These are phyloP conservation scores for Theocolax elegans DNA, from an alignment of 1,140 invertebrate genomes.

Conservation along the genomic window DNA sequence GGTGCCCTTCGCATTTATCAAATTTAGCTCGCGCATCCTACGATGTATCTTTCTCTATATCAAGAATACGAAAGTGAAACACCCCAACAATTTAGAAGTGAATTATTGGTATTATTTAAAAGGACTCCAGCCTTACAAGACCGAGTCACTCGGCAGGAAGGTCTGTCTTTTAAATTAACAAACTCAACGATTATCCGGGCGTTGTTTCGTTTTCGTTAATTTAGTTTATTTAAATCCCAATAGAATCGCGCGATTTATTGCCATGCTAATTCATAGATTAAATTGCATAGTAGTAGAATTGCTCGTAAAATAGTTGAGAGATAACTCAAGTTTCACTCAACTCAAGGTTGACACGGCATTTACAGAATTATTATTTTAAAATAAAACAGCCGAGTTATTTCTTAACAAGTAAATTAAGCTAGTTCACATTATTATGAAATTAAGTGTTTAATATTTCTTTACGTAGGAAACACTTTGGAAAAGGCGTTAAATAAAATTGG, in stretches of 20 bases:
- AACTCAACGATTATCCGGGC: neutral
- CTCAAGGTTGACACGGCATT: neutral
- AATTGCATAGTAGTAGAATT: too few species aligned
- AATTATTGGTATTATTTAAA: slow-evolving; percentile 58
- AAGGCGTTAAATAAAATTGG: slow-evolving; percentile 88
- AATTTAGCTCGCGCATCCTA: slow-evolving; percentile 2
- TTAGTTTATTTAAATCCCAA: too few species aligned
- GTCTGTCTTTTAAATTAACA: slow-evolving; percentile 34
- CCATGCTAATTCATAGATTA: too few species aligned
- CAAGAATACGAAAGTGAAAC: slow-evolving; percentile 58
- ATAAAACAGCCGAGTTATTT: neutral
- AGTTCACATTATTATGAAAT: neutral
- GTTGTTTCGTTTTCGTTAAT: too few species aligned
- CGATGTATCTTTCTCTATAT: slow-evolving; percentile 62
- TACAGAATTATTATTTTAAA: neutral
- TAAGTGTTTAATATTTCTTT: slow-evolving; percentile 40
- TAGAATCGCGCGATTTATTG: too few species aligned
- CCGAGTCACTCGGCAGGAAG: slow-evolving; percentile 39
- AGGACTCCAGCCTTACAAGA: slow-evolving; percentile 39
- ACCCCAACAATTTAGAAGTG: slow-evolving; percentile 55
- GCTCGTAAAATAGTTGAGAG: too few species aligned
- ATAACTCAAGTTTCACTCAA: too few species aligned
- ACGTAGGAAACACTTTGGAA: slow-evolving; percentile 85
- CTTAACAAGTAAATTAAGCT: too few species aligned
- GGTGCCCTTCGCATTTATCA: neutral